These are phyloP conservation scores for Enteromius paludinosus DNA, from an alignment of 2,797 vertebrate species.

Conservation along the genomic window DNA sequence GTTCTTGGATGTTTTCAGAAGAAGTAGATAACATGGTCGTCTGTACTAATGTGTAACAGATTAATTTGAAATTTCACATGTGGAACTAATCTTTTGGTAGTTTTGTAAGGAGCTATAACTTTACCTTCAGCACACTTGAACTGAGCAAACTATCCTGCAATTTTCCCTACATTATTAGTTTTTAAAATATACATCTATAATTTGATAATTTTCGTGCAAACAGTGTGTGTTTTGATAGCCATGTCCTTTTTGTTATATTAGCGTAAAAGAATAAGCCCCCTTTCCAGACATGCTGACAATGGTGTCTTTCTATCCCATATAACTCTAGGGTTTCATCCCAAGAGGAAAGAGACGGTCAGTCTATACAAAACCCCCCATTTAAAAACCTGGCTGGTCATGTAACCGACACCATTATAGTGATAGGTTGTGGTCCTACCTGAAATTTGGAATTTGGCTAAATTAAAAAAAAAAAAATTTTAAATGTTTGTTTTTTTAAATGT, in stretches of 20 bases:
- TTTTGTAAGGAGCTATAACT: neutral
- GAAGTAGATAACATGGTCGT: neutral
- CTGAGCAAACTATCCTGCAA: neutral
- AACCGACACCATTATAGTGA: neutral
- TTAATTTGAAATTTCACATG: neutral
- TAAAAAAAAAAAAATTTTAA: neutral
- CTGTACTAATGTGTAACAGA: neutral
- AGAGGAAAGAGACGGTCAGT: neutral
- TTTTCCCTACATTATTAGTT: neutral
- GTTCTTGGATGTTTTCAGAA: neutral
- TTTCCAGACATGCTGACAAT: slow-evolving; percentile 36
- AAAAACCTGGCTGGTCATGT: slow-evolving; percentile 22
- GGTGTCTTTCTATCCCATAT: slow-evolving; percentile 31
- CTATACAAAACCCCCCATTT: slow-evolving; percentile 27
- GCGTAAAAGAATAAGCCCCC: neutral
- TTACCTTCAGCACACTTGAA: neutral
- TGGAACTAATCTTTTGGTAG: neutral
- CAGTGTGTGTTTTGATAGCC: neutral
- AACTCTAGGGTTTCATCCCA: slow-evolving; percentile 42
- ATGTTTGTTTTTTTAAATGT: neutral
- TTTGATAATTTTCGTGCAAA: neutral
- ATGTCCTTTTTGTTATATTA: slow-evolving; percentile 2
- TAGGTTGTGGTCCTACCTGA: neutral
- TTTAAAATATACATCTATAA: neutral
- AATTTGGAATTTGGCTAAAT: neutral